Percentiles rank a stretch among this genome's conserved stretches.
Conservation (phyloP, 2,113 vertebrate genomes). For the human (Homo sapiens) region GRCh38 chr19:40324001-40324500, state of each 20-base stretch:
- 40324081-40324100: neutral
- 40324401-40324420: neutral
- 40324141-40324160: neutral
- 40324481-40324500: neutral
- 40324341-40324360: neutral
- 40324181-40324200: neutral
- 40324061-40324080: slow-evolving; percentile 89
- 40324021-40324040: slow-evolving; percentile 88
- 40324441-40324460: neutral
- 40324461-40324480: neutral
- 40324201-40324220: neutral
- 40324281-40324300: neutral
- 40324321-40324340: accelerated
- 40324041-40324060: slow-evolving; percentile 94
- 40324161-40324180: neutral
- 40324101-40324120: neutral
- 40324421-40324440: neutral
- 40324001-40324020: slow-evolving; percentile 87
- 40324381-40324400: neutral
- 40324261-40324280: neutral
- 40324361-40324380: neutral
- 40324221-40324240: neutral
- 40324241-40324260: neutral
- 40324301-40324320: neutral
- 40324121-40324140: neutral